Percentiles rank a stretch among this genome's conserved stretches.
phyloP scores from a whole-genome alignment of 35 echinoderm and acorn worm species.

The Holothuria glaberrima region DNA sequence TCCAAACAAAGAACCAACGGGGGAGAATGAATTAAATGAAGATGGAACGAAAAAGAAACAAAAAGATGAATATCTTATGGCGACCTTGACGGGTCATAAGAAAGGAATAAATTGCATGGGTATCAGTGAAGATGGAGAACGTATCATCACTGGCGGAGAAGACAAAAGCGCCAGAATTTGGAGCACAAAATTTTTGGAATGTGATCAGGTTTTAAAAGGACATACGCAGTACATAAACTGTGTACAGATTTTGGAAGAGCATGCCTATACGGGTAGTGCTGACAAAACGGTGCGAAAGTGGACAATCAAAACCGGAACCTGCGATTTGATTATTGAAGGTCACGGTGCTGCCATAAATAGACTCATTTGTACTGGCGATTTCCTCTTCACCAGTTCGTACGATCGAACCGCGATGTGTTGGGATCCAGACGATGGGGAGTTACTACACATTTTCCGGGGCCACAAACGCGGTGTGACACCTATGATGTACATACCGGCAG shows the following conservation, averaged over 20 bases:
- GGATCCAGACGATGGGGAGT: slow-evolving; percentile 98
- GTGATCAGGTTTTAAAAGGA: slow-evolving; percentile 63
- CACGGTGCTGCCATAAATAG: slow-evolving; percentile 84
- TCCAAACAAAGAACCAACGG: slow-evolving; percentile 22
- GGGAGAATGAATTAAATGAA: slow-evolving; percentile 40
- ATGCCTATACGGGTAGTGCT: slow-evolving; percentile 86
- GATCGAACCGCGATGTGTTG: slow-evolving; percentile 99
- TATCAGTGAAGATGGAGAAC: slow-evolving; percentile 78
- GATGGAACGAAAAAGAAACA: slow-evolving; percentile 81
- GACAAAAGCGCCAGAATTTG: slow-evolving; percentile 84
- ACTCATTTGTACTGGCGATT: slow-evolving; percentile 97
- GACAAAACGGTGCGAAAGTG: slow-evolving; percentile 89
- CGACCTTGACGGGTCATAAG: slow-evolving; percentile 75
- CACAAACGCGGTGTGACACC: slow-evolving; percentile 91
- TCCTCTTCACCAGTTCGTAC: slow-evolving; percentile 96
- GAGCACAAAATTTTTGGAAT: slow-evolving; percentile 49
- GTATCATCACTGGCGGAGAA: slow-evolving; percentile 87
- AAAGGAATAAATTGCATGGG: slow-evolving; percentile 94
- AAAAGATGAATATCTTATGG: slow-evolving; percentile 73
- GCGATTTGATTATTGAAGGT: slow-evolving; percentile 82
- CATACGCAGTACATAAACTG: slow-evolving; percentile 91
- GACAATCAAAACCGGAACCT: slow-evolving; percentile 68
- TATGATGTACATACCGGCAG: slow-evolving; percentile 99
- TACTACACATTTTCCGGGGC: slow-evolving; percentile 95
- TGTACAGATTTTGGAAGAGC: slow-evolving; percentile 78